Base-by-base conservation (phyloP, 2,797 vertebrate genomes). In the Fratercula arctica region DNA sequence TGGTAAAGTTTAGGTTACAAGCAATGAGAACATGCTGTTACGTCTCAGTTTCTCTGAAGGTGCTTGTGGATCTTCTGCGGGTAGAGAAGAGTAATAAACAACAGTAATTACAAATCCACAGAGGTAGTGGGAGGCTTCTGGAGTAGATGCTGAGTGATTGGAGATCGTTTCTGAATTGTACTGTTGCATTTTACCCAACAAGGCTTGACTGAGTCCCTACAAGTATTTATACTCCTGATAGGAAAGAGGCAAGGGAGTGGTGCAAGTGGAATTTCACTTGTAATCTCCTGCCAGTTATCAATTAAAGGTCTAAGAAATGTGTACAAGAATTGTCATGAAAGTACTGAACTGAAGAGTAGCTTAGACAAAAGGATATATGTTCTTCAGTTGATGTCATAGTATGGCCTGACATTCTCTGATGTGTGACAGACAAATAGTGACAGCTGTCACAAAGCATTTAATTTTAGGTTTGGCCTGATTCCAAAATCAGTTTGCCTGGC, bases 401-500 rank as follows among this genome's bases (percentile, higher is more conserved):
- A 35, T 37, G 67, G 59, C 33, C 37, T 79, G 64, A 80, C 18
- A 11, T 68, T 74, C 83, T 80, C 37, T 94, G 89, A 67, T 89
- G 85, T 8, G 0, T 92, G 78, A 41, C 74, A 91, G 81, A 95
- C 54, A 89, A 73, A 73, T 19, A 92, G 77, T 93, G 93, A 81
- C 94, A 96, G 78, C 90, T 96, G 94, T 95, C 90, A 87, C 50
- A 89, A 84, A 83, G 60, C 70, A 73, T 95, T 95, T 95, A 19
- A 80, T 93, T 95, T 94, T 76, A 63, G 21, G 21, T 95, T 85
- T 23, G 39, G 35, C 51, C 25, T 61, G 35, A 63, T 74, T 91
- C 87, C 80, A 85, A 75, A 91, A 66, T 68, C 72, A 67, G 37
- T 93, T 66, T 81, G 25, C 56, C 41, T 56, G 80, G 41, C 46